Conservation (phyloP, 2,888 invertebrate species). For the Pelosia muscerda region DNA sequence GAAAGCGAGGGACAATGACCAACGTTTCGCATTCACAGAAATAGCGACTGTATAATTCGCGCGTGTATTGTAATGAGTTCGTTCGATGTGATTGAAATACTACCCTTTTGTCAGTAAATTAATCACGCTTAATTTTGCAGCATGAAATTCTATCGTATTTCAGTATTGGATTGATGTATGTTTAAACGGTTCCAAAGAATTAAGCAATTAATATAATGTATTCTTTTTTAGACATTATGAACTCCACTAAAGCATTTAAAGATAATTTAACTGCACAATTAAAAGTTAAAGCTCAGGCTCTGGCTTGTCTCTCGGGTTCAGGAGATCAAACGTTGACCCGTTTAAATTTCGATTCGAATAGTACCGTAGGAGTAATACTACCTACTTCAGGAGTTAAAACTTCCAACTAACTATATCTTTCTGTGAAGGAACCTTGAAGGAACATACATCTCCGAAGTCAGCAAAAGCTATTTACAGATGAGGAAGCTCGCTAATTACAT, state of each 20-base stretch:
- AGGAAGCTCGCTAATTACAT: conserved; percentile 10
- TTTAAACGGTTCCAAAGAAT: neutral
- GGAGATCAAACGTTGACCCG: neutral
- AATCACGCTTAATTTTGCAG: neutral
- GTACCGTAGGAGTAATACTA: neutral
- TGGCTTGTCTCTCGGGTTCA: no score
- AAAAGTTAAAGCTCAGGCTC: no score
- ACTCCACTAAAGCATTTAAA: no score
- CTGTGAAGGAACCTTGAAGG: neutral
- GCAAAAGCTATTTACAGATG: neutral
- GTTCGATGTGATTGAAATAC: conserved; percentile 7
- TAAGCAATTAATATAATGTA: neutral
- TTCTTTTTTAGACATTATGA: no score
- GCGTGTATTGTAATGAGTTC: conserved; percentile 6
- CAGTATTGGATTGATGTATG: neutral
- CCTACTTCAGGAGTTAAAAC: neutral
- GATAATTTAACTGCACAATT: no score
- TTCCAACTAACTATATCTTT: neutral
- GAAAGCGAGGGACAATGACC: conserved; percentile 11
- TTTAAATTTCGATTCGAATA: neutral
- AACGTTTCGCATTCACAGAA: conserved; percentile 10
- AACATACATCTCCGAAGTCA: neutral
- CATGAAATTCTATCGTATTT: neutral
- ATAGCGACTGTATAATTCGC: conserved; percentile 7
- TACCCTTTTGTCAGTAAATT: neutral